These are phyloP conservation scores for Corynorhinus townsendii DNA, from an alignment of 2,113 vertebrate genomes.

Conservation along the genomic window DNA sequence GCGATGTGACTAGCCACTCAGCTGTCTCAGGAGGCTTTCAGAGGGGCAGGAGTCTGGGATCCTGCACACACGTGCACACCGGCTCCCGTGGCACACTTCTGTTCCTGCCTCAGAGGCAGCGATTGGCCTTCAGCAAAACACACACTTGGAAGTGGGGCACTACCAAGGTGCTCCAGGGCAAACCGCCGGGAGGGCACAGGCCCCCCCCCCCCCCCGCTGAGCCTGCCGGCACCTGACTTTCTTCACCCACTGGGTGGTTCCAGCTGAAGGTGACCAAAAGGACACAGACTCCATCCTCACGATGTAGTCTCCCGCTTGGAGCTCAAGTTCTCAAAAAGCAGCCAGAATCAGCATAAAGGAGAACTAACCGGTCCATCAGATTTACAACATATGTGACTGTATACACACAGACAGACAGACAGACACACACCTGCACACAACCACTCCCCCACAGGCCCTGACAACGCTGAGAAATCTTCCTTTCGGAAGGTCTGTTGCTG, in stretches of 20 bases:
- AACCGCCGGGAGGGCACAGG: background rate
- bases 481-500: background rate
- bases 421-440: background rate
- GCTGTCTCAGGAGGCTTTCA: background rate
- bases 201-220: background rate
- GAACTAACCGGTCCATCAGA: background rate
- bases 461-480: background rate
- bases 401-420: background rate
- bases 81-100: background rate
- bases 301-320: background rate
- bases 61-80: fast-evolving
- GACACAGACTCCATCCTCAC: background rate
- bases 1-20: background rate
- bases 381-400: too few species aligned
- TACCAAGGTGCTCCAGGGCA: background rate
- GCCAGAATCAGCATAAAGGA: background rate
- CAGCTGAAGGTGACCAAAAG: background rate
- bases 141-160: background rate
- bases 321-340: background rate
- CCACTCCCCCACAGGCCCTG: background rate
- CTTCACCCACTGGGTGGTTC: background rate
- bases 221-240: background rate
- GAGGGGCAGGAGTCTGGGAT: background rate
- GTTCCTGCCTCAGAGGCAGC: background rate
- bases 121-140: background rate